These are phyloP conservation scores for Malurus splendens DNA, from an alignment of 2,797 vertebrate species.

Conservation along the genomic window DNA sequence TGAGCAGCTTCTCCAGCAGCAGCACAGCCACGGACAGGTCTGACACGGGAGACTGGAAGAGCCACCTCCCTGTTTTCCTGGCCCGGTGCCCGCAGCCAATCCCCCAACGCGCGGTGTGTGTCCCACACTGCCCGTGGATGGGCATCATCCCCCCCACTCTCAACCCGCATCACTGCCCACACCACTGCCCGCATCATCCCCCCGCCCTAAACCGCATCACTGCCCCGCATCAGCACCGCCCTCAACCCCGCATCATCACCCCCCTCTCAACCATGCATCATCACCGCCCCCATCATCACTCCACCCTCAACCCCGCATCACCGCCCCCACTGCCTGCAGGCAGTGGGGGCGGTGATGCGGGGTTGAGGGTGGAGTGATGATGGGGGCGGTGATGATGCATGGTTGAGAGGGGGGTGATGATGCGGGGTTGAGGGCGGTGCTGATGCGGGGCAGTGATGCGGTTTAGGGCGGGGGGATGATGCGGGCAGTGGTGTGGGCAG, in stretches of 20 bases:
- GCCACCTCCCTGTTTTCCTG: neutral
- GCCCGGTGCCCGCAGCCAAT: conserved; percentile 44
- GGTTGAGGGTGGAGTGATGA: conserved; percentile 12
- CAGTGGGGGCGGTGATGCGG: neutral
- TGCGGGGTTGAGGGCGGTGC: no score
- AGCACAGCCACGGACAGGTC: rapidly evolving
- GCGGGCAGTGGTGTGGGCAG: neutral
- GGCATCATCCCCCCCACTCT: neutral
- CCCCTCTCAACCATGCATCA: no score
- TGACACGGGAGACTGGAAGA: rapidly evolving
- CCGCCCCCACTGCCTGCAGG: no score
- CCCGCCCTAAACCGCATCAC: neutral
- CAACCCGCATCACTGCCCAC: no score
- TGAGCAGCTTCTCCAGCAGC: neutral
- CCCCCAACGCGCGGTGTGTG: neutral
- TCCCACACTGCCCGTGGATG: rapidly evolving
- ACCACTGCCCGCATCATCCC: neutral
- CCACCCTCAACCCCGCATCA: no score
- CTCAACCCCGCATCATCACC: rapidly evolving
- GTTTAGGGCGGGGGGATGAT: neutral
- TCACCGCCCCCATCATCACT: no score
- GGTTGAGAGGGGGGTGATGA: no score
- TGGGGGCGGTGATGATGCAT: no score
- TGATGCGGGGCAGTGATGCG: rapidly evolving
- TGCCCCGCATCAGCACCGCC: no score